Conservation (phyloP, 1,140 invertebrate genomes). For the Cepaea nemoralis region DNA sequence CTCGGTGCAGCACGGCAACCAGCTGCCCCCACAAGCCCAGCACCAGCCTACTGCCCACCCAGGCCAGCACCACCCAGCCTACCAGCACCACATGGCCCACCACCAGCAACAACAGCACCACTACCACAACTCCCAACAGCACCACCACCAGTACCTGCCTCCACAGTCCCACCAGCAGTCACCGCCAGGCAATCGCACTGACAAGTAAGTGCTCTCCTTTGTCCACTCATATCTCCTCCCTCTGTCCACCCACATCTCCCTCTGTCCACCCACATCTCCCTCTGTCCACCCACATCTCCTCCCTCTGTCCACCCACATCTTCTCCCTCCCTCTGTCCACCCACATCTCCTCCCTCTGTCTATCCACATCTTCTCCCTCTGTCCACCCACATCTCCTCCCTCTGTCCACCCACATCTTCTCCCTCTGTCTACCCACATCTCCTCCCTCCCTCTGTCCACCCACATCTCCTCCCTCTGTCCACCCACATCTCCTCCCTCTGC, state of each 20-base stretch:
- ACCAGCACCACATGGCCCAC: background rate
- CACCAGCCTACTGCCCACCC: background rate
- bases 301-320: background rate
- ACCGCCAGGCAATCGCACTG: background rate
- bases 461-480: background rate
- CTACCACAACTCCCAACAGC: background rate
- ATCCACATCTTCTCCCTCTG: background rate
- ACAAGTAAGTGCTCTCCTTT: slow-evolving; percentile 7
- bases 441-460: slow-evolving; percentile 1
- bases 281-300: background rate
- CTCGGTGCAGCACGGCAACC: background rate
- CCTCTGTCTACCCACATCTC: no score
- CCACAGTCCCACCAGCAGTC: background rate
- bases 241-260: background rate
- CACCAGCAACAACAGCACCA: slow-evolving; percentile 26
- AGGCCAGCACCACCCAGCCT: background rate
- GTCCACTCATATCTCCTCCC: background rate
- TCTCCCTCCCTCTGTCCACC: no score
- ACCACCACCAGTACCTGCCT: background rate
- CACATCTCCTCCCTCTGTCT: no score
- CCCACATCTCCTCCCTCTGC: no score
- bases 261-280: no score
- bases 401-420: no score
- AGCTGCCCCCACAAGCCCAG: background rate
- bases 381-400: background rate